Conservation (phyloP, 1,140 invertebrate species). For the Tenebrio molitor region DNA sequence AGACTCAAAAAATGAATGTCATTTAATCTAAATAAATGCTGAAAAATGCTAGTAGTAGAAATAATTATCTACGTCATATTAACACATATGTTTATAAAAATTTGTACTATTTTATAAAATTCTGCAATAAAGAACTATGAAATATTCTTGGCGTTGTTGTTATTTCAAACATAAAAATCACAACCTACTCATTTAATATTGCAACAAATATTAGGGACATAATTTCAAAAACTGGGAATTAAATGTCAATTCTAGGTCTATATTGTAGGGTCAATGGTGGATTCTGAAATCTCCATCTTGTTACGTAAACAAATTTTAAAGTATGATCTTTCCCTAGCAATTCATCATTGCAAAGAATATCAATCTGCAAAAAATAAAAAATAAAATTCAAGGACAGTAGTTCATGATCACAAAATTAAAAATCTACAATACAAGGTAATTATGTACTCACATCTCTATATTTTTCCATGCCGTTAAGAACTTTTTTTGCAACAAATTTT, state of each 20-base stretch:
- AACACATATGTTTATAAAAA: conserved; percentile 30
- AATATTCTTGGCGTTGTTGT: conserved; percentile 42
- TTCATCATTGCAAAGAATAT: conserved; percentile 99
- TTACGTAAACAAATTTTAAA: conserved; percentile 98
- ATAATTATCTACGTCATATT: conserved; percentile 16
- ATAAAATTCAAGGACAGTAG: conserved; percentile 38
- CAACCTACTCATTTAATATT: conserved; percentile 42
- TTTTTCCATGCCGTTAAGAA: conserved; percentile 90
- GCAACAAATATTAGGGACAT: conserved; percentile 24
- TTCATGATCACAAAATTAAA: neutral
- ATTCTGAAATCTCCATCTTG: conserved; percentile 96
- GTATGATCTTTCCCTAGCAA: conserved; percentile 98
- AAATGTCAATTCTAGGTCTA: conserved; percentile 72
- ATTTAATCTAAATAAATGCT: conserved; percentile 26
- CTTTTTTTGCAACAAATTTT: conserved; percentile 97
- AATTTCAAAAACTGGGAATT: conserved; percentile 44
- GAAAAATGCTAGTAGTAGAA: conserved; percentile 18
- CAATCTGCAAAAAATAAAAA: conserved; percentile 79
- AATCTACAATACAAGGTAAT: conserved; percentile 2
- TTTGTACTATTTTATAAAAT: conserved; percentile 45
- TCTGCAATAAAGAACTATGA: conserved; percentile 11
- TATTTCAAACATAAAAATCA: conserved; percentile 35
- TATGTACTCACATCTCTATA: conserved; percentile 96
- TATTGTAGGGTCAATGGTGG: conserved; percentile 89
- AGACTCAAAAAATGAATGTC: conserved; percentile 10